These are phyloP conservation scores for Gortyna flavago DNA, from an alignment of 2,888 invertebrate species.

Conservation along the genomic window DNA sequence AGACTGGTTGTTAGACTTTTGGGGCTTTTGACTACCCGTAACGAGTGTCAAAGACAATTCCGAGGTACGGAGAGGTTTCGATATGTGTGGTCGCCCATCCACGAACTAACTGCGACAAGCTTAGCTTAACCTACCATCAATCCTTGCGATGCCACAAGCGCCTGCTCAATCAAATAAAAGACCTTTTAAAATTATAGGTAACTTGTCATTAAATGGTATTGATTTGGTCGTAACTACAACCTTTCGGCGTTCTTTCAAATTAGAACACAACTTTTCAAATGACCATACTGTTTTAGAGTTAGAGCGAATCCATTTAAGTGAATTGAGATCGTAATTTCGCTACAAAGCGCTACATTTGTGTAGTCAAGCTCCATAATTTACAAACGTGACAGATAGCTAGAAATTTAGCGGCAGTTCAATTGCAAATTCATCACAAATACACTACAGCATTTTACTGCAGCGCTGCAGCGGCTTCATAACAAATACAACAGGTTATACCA, in stretches of 20 bases:
- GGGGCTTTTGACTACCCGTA: neutral
- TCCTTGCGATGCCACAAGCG: neutral
- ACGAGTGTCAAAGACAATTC: neutral
- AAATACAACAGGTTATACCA: constrained; percentile 51
- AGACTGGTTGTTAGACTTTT: neutral
- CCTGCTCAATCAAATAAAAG: neutral
- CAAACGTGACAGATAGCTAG: constrained; percentile 33
- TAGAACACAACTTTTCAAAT: neutral
- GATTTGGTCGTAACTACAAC: neutral
- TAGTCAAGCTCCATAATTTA: constrained; percentile 34
- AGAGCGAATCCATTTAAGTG: constrained; percentile 4
- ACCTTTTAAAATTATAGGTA: neutral
- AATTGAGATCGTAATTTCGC: constrained; percentile 36
- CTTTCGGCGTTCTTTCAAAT: neutral
- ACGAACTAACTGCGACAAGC: neutral
- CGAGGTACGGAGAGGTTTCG: neutral
- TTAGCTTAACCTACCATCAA: neutral
- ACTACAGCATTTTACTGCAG: constrained; percentile 24
- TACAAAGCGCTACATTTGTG: constrained; percentile 36
- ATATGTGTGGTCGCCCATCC: neutral
- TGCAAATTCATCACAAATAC: constrained; percentile 47
- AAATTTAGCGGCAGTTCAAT: constrained; percentile 37
- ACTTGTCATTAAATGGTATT: neutral
- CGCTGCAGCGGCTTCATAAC: constrained; percentile 42
- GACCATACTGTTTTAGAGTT: constrained; percentile 23